Percentiles rank a stretch among this genome's conserved stretches.
Conservation (phyloP, 2,113 vertebrate species). For the Oenanthe melanoleuca region DNA sequence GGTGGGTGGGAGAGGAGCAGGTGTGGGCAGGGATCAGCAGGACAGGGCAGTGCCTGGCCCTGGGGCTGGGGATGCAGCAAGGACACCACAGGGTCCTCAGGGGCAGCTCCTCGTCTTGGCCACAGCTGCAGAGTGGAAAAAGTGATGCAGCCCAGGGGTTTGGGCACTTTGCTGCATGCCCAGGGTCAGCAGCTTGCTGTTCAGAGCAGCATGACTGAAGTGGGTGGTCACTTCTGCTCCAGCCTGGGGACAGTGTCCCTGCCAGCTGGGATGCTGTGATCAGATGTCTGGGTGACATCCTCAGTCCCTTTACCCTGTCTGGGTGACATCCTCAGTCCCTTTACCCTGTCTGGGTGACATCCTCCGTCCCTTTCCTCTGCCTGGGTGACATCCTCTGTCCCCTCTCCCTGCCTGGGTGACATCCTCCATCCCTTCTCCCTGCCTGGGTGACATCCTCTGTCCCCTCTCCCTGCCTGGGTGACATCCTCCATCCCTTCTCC, state of each 20-base stretch:
- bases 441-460: no score
- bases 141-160: background rate
- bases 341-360: background rate
- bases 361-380: no score
- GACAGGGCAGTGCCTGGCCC: background rate
- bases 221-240: background rate
- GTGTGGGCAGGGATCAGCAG: background rate
- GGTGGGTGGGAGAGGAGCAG: background rate
- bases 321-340: background rate
- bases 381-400: background rate
- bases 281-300: background rate
- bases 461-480: no score
- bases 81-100: background rate
- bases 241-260: background rate
- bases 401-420: background rate
- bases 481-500: background rate
- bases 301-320: background rate
- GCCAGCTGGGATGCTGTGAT: background rate
- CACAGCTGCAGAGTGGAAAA: background rate
- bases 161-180: background rate
- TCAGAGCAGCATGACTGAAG: rapidly evolving
- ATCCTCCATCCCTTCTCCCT: background rate
- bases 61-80: background rate
- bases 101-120: background rate
- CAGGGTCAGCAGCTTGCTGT: background rate